Evolutionary conservation across 2,113 vertebrate genomes (phyloP), one percentile per base, ranked within the genome.

Genomic region (Pteruthius melanotis): DNA sequence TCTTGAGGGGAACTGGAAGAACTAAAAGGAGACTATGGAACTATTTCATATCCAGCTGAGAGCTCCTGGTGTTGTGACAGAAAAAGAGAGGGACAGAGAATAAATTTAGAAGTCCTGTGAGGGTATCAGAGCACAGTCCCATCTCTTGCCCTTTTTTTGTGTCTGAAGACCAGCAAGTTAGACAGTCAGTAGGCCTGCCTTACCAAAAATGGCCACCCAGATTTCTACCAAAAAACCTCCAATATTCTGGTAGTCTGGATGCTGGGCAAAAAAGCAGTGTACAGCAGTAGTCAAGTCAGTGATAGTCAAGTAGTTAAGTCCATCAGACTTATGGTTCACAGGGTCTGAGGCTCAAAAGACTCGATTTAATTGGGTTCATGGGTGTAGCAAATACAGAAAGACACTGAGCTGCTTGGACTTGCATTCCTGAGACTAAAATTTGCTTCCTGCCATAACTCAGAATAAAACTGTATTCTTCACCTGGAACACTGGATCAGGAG

Each of bases 61-160:
- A 10, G 72, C 28, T 47, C 20, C 15, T 81, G 33, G 7, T 35
- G 19, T 64, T 81, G 15, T 0, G 0, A 76, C 0, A 0, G 21
- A 44, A 64, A 90, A 72, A 40, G 18, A 79, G 11, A 68, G 31
- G 69, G 33, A 54, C 3, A 45, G 30, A 54, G 4, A 77, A 84
- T 65, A 49, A 74, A 74, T 53, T 61, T 53, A 40, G 9, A 92
- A 57, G 26, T 44, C 19, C 19, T 69, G 31, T 33, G 5, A 52
- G 24, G 21, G 16, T 35, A 65, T 54, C 47, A 56, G 26, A 81
- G 30, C 26, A 14, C 27, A 60, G 35, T 42, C 22, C 26, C 59
- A 22, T 21, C 18, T 79, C 39, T 49, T 92, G 28, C 13, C 10
- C 5, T 60, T 65, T 42, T 57, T 79, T 74, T 61, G 40, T 27